Evolutionary conservation across 2,888 invertebrate genomes (phyloP).

Genomic region (Sphaeridia pumilis): DNA sequence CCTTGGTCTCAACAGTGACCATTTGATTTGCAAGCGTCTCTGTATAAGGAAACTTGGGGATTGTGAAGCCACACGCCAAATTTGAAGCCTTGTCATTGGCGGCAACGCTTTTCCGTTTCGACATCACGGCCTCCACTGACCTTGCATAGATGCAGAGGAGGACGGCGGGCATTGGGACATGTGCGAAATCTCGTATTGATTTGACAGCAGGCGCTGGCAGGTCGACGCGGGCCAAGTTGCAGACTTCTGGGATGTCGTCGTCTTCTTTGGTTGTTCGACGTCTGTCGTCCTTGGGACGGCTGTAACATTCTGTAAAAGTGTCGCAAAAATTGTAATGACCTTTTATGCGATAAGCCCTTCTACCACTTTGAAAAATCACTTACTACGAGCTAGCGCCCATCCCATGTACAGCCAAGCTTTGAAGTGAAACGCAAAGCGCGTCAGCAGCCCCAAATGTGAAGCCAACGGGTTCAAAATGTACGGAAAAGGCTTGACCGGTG

Average conservation of each 20-base stretch:
- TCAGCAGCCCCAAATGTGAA: neutral
- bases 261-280: neutral
- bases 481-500: conserved; percentile 9
- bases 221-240: conserved; percentile 4
- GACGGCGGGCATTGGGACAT: conserved; percentile 9
- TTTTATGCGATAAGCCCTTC: too few relatives aligned
- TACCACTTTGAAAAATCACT: too few relatives aligned
- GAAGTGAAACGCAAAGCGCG: neutral
- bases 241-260: conserved; percentile 9
- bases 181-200: conserved; percentile 1
- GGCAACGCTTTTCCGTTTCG: neutral
- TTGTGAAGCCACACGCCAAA: conserved; percentile 1
- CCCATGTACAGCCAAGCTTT: conserved; percentile 7
- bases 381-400: too few relatives aligned
- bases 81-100: neutral
- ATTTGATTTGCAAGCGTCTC: conserved; percentile 1
- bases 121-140: neutral
- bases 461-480: conserved; percentile 7
- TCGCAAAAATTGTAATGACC: neutral
- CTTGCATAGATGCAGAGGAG: conserved; percentile 1
- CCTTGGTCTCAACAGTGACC: neutral
- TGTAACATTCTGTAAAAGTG: neutral
- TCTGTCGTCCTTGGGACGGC: neutral
- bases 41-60: conserved; percentile 7
- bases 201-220: neutral